Evolutionary conservation across 2,113 vertebrate genomes (phyloP), one percentile per base, ranked within the genome.

Genomic region (Perca schrenkii): DNA sequence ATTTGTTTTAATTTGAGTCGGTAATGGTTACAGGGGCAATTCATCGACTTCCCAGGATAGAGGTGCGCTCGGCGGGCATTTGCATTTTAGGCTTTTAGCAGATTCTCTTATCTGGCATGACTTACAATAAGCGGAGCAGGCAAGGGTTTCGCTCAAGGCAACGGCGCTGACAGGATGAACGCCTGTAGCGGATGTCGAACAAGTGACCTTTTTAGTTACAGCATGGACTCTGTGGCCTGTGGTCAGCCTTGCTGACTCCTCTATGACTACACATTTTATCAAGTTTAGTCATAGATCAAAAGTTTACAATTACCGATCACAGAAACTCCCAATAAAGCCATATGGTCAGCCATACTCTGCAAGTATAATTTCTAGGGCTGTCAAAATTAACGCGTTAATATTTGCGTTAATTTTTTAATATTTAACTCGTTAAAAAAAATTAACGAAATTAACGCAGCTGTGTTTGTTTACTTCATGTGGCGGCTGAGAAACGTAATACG

Each of bases 81-180:
- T 80, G 80, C 79, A 86, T 89, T 86, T 85, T 28, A 71, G 77
- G 70, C 81, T 83, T 89, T 90, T 79, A 83, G 87, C 82, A 19
- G 78, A 86, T 62, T 78, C 73, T 83, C 73, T 80, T 58, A 60
- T 47, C 49, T 17, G 4, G 28, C 22, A 1, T 53, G 75, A 82
- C 58, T 56, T 62, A 28, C 52, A 76, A 74, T 15, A n/a, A 82
- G 72, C 58, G 10, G 57, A 79, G 67, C 84, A 53, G 66, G 49
- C 68, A 34, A 54, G 4, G 21, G 28, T 54, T 76, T 43, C 22
- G 36, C 52, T 53, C 66, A 62, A 82, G 82, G 74, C 40, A 43
- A 60, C 61, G 28, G 22, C 3, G 28, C 58, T 31, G 68, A 67
- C 67, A 73, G 62, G 43, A 73, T 31, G 63, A 74, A 77, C 13